Base-by-base conservation (phyloP, 2,797 vertebrate species). In the Hylomyscus alleni region DNA sequence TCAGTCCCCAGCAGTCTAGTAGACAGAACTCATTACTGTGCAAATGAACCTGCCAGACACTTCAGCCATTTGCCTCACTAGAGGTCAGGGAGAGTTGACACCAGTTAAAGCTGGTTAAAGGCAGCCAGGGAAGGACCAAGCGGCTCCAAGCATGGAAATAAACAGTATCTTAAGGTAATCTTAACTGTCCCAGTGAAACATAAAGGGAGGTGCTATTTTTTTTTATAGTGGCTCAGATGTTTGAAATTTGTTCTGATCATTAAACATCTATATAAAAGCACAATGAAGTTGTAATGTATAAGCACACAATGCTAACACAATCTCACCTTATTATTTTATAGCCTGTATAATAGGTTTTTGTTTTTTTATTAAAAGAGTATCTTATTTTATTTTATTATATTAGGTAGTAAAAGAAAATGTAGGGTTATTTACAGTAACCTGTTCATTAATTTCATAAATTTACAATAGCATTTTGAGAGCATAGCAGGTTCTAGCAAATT, bases 361-460 rank as follows among this genome's bases (percentile, higher is more conserved):
- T 44, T 34, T 31, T 4, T 82, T 52, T 17, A 81, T 6, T 37
- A 26, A 22, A 34, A 65, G 67, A 73, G 2, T 65, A 26, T 31
- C 1, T 40, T 31, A 19, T 1, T 60, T 60, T 80, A 75, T n/a
- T 47, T 26, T 73, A 99, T 99, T 99, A 99, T 99, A 99, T 99
- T 99, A 99, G 99, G 99, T 99, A 99, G 99, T 99, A 99, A 99
- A 99, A 87, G 20, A 88, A 44, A 99, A 99, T 99, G 99, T 99
- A 99, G 98, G 99, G 99, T 99, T 99, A 99, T 99, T 99, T 99
- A 99, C 99, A 99, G 99, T 99, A 99, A 99, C 99, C 99, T 99
- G 98, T 99, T 99, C 99, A 99, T 99, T 99, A 99, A 99, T 99
- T 99, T 99, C 98, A 99, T 98, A 99, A 99, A 99, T 99, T 98